Evolutionary conservation across 1,140 invertebrate genomes (phyloP), one percentile per base, ranked within the genome.

Genomic region (Dendroctonus valens): DNA sequence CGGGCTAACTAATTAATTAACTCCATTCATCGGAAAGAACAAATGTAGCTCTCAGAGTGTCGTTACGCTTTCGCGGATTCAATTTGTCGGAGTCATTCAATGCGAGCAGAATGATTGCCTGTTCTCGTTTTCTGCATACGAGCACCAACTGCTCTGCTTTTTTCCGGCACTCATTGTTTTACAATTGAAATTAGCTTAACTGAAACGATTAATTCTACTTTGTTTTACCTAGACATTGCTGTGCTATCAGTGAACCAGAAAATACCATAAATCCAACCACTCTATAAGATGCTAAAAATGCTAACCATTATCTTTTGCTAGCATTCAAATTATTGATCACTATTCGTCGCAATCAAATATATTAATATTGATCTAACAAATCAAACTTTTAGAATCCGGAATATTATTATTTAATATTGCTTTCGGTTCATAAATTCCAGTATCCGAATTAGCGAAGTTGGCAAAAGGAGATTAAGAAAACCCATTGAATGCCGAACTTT

Each of bases 11-110:
- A 73, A 75, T 75, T 75, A 74, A 74, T 75, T 73, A 75, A 69
- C 70, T 75, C 74, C 71, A 75, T 75, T 74, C 74, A 75, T 75
- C 68, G 72, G 70, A 73, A 74, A 73, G 74, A 74, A 74, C 73
- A 74, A 74, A 74, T 72, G 72, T 71, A 73, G 70, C 72, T 70
- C 72, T 74, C 71, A 55, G 64, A 70, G 69, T 73, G 71, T 72
- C 70, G 73, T 74, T 74, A 70, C 72, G 72, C 71, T 71, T 62
- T 67, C 67, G 70, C 67, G 68, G 73, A 74, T 74, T 74, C 73
- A 73, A 73, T 74, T 74, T 73, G 68, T 74, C 67, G 62, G 70
- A 65, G 65, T 49, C 66, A 68, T 73, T 73, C 67, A 73, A 69
- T 72, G 62, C 65, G 63, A 69, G 59, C 70, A 69, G 48, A 74